phyloP scores from a whole-genome alignment of 2,113 vertebrate species.

The Aptenodytes patagonicus region DNA sequence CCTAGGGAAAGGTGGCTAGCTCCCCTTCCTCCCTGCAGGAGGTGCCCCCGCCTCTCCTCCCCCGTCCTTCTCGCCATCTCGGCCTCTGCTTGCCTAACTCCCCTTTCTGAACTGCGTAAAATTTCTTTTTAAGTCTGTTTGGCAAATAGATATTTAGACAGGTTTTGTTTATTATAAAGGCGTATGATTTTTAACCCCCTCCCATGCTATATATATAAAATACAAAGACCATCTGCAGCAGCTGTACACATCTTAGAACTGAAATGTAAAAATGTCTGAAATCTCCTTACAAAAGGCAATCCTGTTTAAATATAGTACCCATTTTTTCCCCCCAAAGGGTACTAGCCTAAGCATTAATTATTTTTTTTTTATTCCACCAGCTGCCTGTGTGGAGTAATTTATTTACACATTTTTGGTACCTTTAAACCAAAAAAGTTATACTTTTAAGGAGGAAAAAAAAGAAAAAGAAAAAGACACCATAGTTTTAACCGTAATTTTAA shows the following conservation, averaged over 20 bases:
- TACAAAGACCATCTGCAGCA: constrained; percentile 40
- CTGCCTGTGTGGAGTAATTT: constrained; percentile 15
- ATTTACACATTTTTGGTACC: constrained; percentile 54
- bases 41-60: neutral
- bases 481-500: neutral
- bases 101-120: neutral
- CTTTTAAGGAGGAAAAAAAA: neutral
- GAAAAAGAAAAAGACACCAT: neutral
- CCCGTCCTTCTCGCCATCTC: rapidly evolving
- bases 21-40: neutral
- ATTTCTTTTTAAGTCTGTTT: neutral
- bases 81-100: neutral
- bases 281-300: constrained; percentile 6
- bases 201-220: constrained; percentile 39
- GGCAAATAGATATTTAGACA: neutral
- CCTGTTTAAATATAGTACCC: constrained; percentile 30
- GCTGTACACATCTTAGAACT: constrained; percentile 16
- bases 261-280: constrained; percentile 46
- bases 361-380: neutral
- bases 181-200: constrained; percentile 16
- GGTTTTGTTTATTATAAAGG: constrained; percentile 40
- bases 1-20: neutral
- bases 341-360: neutral
- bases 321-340: neutral
- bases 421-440: constrained; percentile 7